Evolutionary conservation across 2,888 invertebrate species (phyloP), one percentile per base, ranked within the genome.

Genomic region (Limenitis camilla): DNA sequence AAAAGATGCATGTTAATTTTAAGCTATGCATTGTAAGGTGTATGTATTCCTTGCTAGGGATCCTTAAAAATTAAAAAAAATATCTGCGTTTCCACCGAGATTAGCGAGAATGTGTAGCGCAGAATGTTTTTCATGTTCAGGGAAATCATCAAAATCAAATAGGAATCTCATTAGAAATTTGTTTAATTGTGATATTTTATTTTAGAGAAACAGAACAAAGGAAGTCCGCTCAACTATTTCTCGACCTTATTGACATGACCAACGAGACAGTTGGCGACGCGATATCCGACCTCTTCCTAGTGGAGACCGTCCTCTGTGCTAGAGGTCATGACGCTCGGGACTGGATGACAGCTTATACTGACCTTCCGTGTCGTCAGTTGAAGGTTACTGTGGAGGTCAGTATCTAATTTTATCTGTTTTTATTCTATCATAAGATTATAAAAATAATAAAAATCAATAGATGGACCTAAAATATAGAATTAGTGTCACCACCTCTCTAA

Each of bases 261-360:
- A 98, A 98, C 78, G 96, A 97, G 82, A 93, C 95, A 0, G 96
- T 99, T 0, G 99, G 99, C 0, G 99, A 99, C 87, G 99, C 99
- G 4, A 92, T 99, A 49, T 97, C 98, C 0, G 99, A 99, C 72
- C 90, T 99, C 90, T 88, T 99, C 53, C 78, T 98, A 5, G 97
- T 99, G 1, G 99, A 99, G 81, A 92, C 94, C 0, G 93, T 98
- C 46, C 89, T 99, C 28, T 91, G 93, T 64, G 90, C 92, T 2
- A 91, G 92, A 59, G 96, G 94, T 5, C 96, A 95, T 93, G 89
- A 91, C 65, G 89, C 93, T 1, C 76, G 82, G 31, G 91, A 94
- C 44, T 99, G 99, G 99, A 90, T 93, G 65, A 72, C 79, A 1
- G 89, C 92, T 7, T 99, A 99, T 72, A 76, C 72, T 0, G 98